Conservation (phyloP, 2,797 vertebrate genomes). For the Acrossocheilus wenchowensis region DNA sequence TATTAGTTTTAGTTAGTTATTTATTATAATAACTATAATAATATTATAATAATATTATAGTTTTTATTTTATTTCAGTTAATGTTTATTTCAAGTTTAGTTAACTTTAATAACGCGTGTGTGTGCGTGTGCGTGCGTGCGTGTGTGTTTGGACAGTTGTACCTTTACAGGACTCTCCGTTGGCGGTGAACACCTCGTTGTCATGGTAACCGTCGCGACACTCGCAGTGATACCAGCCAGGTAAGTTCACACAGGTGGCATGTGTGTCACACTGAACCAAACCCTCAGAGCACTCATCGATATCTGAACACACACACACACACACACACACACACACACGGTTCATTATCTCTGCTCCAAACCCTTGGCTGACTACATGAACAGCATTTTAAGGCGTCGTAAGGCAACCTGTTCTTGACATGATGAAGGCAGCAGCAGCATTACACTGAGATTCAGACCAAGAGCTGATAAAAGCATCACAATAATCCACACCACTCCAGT, state of each 20-base stretch:
- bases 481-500: background rate
- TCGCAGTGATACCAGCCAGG: slow-evolving; percentile 99
- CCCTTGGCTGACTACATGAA: background rate
- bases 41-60: no score
- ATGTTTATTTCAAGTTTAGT: no score
- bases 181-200: slow-evolving; percentile 95
- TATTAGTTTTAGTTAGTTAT: no score
- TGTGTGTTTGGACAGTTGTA: background rate
- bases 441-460: background rate
- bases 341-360: background rate
- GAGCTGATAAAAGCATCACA: background rate
- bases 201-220: slow-evolving; percentile 97
- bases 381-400: background rate
- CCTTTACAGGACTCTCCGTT: slow-evolving; percentile 96
- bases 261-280: slow-evolving; percentile 96
- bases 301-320: slow-evolving; percentile 75
- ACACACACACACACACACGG: background rate
- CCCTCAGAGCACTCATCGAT: slow-evolving; percentile 96
- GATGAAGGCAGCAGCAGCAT: background rate
- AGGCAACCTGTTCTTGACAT: background rate
- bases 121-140: no score
- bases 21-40: no score
- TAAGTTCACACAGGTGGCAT: slow-evolving; percentile 95
- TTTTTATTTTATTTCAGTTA: no score
- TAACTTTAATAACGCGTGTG: no score